Percentiles rank a stretch among this genome's conserved stretches.
phyloP scores from a whole-genome alignment of 2,113 vertebrate species.

The Verasper variegatus region DNA sequence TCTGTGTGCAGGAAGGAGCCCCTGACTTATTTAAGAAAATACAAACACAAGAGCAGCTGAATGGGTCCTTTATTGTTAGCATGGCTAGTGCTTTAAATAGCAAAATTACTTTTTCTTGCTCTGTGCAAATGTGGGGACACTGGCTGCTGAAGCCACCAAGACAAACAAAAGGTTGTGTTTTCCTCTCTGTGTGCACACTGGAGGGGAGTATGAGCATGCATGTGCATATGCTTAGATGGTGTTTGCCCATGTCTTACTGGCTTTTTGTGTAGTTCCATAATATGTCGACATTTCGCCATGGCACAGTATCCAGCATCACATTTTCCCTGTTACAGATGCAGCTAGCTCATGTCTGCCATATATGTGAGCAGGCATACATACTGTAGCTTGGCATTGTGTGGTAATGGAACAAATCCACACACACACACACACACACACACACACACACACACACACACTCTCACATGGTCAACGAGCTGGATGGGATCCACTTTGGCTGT shows the following conservation, averaged over 20 bases:
- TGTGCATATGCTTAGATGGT: constrained; percentile 41
- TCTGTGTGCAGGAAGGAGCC: constrained; percentile 46
- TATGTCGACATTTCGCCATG: constrained; percentile 34
- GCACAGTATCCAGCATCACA: constrained; percentile 55
- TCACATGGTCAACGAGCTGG: constrained; percentile 49
- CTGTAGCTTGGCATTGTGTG: constrained; percentile 45
- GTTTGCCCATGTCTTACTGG: constrained; percentile 35
- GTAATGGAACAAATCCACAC: constrained; percentile 57
- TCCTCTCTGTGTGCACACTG: constrained; percentile 51
- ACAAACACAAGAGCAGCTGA: constrained; percentile 49
- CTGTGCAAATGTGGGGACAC: constrained; percentile 47
- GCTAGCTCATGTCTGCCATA: constrained; percentile 58
- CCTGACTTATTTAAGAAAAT: constrained; percentile 57
- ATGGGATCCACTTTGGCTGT: constrained; percentile 54
- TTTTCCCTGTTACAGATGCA: constrained; percentile 71
- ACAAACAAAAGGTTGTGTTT: constrained; percentile 73
- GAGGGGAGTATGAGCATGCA: constrained; percentile 42
- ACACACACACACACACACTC: constrained; percentile 33
- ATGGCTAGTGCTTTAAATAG: constrained; percentile 66
- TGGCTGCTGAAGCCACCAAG: constrained; percentile 57
- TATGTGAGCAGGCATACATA: constrained; percentile 69
- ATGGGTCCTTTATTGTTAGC: constrained; percentile 60
- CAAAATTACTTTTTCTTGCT: constrained; percentile 40
- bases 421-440: too few relatives aligned
- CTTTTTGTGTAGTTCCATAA: constrained; percentile 58